These are phyloP conservation scores for Drosophila nigromelanica DNA, from an alignment of 1,140 invertebrate species.

Conservation along the genomic window DNA sequence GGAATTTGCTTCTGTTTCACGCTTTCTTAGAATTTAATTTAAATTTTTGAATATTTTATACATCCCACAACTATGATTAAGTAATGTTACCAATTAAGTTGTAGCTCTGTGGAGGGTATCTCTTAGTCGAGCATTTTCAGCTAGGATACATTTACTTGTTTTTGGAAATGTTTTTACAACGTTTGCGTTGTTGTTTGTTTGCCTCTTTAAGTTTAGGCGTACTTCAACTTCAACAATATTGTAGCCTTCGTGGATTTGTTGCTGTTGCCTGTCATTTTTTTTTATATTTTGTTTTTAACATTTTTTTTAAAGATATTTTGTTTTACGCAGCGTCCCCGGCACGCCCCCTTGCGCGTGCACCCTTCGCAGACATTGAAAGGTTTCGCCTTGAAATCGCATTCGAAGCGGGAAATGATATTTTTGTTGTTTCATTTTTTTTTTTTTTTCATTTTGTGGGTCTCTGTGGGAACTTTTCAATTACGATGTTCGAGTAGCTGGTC, in stretches of 20 bases:
- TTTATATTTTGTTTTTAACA: neutral
- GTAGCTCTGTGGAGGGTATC: neutral
- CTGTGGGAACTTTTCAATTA: slow-evolving; percentile 65
- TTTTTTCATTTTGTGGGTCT: slow-evolving; percentile 33
- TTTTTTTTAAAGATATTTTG: slow-evolving; percentile 14
- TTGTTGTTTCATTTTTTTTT: slow-evolving; percentile 25
- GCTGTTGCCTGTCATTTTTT: slow-evolving; percentile 20
- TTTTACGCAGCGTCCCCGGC: slow-evolving; percentile 18
- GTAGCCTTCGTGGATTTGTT: slow-evolving; percentile 40
- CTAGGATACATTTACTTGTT: slow-evolving; percentile 1
- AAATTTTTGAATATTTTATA: too few relatives aligned
- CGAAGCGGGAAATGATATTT: slow-evolving; percentile 63
- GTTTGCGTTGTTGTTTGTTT: slow-evolving; percentile 16
- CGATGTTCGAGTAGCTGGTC: slow-evolving; percentile 32
- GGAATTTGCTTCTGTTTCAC: too few relatives aligned
- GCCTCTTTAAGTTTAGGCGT: slow-evolving; percentile 18
- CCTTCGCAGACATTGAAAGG: slow-evolving; percentile 41
- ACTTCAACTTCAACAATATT: slow-evolving; percentile 25
- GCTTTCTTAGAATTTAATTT: too few relatives aligned
- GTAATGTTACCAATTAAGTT: too few relatives aligned
- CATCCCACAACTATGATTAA: too few relatives aligned
- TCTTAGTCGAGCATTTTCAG: neutral
- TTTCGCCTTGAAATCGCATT: slow-evolving; percentile 52
- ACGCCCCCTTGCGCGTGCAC: slow-evolving; percentile 27
- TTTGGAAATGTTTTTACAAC: slow-evolving; percentile 17